These are phyloP conservation scores for Otis tarda DNA, from an alignment of 2,113 vertebrate genomes.

Conservation along the genomic window DNA sequence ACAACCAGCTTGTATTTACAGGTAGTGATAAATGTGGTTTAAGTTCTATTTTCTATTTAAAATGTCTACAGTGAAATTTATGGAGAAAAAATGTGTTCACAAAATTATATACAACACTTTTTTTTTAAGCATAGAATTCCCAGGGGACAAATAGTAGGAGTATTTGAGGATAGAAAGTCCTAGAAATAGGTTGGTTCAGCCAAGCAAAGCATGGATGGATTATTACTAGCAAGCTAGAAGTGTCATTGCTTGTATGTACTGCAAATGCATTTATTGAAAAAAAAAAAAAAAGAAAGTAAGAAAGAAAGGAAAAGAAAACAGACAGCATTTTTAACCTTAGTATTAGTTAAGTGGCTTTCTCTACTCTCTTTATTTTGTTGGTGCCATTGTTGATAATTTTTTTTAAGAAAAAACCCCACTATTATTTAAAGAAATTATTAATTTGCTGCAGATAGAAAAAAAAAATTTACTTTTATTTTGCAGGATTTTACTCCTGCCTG, in stretches of 20 bases:
- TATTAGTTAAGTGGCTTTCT: not conserved
- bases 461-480: not conserved
- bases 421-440: not conserved
- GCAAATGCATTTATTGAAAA: not conserved
- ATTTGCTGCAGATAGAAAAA: not conserved
- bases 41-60: not conserved
- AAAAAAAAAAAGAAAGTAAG: not conserved
- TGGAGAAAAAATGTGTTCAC: not conserved
- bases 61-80: not conserved
- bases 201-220: not conserved
- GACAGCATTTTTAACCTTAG: not conserved
- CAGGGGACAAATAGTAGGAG: not conserved
- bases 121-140: not conserved
- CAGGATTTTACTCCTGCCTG: not conserved
- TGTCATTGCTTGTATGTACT: not conserved
- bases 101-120: not conserved
- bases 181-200: not conserved
- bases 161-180: not conserved
- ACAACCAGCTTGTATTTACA: not conserved
- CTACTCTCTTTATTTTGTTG: not conserved
- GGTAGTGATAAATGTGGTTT: not conserved
- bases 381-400: not conserved
- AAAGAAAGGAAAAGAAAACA: not conserved
- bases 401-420: rapidly evolving
- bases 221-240: not conserved